Conservation (phyloP, 2,797 vertebrate genomes). For the Gymnothorax javanicus region DNA sequence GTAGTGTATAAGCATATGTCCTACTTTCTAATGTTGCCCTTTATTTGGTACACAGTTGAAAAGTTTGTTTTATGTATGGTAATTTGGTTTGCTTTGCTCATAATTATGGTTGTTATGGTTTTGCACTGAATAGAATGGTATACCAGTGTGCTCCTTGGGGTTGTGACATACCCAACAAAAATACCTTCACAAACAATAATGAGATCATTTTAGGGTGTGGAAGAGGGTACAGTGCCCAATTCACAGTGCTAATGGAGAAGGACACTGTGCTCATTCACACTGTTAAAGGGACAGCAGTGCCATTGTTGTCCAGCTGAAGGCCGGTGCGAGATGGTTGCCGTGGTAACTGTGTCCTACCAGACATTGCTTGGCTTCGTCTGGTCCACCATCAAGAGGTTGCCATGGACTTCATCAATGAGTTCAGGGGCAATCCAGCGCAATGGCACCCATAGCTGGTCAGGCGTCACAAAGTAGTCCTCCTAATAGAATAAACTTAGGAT, state of each 20-base stretch:
- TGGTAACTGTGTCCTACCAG: constrained; percentile 80
- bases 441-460: constrained; percentile 97
- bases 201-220: constrained; percentile 9
- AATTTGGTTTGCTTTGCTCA: neutral
- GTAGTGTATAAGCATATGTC: neutral
- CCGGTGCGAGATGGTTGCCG: neutral
- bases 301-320: neutral
- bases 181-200: constrained; percentile 5
- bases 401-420: constrained; percentile 95
- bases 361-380: constrained; percentile 96
- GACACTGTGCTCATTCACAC: neutral
- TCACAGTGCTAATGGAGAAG: neutral
- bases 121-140: neutral
- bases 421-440: constrained; percentile 98
- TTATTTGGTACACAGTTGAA: neutral
- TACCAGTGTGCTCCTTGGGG: neutral
- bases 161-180: neutral
- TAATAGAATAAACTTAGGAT: constrained; percentile 48
- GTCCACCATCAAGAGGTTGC: constrained; percentile 92
- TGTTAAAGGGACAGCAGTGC: neutral
- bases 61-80: neutral
- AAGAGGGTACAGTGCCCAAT: constrained; percentile 1
- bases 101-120: neutral
- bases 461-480: constrained; percentile 97
- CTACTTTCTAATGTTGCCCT: neutral